These are phyloP conservation scores for Sesamia inferens DNA, from an alignment of 2,888 invertebrate genomes.

Conservation along the genomic window DNA sequence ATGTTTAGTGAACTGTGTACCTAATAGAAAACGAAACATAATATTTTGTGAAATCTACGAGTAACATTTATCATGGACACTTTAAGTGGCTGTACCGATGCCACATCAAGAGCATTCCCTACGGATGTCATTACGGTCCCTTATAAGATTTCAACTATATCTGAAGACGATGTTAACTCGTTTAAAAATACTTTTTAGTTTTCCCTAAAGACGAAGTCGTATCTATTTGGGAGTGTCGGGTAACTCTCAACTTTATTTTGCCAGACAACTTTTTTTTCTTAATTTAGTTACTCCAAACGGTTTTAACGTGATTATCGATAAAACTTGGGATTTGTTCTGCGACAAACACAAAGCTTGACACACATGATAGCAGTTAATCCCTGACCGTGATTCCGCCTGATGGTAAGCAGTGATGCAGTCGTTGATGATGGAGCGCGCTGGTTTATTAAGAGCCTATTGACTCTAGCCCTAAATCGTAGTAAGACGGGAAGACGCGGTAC, in stretches of 20 bases:
- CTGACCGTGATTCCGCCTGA: no score
- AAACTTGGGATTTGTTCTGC: no score
- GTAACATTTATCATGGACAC: slow-evolving; percentile 35
- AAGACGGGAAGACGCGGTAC: no score
- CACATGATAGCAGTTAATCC: no score
- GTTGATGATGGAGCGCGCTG: no score
- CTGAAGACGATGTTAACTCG: slow-evolving; percentile 4
- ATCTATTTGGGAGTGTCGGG: slow-evolving; percentile 6
- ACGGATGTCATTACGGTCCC: slow-evolving; percentile 37
- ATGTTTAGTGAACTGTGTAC: neutral
- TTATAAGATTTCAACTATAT: slow-evolving; percentile 46
- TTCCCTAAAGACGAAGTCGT: slow-evolving; percentile 19
- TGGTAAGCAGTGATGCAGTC: no score
- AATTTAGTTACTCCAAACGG: no score
- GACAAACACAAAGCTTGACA: no score
- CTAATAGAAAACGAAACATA: neutral
- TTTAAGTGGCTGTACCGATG: neutral
- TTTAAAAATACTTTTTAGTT: slow-evolving; percentile 36
- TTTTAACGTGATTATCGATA: no score
- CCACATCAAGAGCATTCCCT: slow-evolving; percentile 34
- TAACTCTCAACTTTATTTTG: neutral
- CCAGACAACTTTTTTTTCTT: neutral
- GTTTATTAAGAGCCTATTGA: no score
- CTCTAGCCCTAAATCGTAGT: no score
- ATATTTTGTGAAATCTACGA: slow-evolving; percentile 29